Percentiles rank a stretch among this genome's conserved stretches.
Evolutionary conservation across 2,797 vertebrate species (phyloP).

Genomic region (Epinephelus coioides): DNA sequence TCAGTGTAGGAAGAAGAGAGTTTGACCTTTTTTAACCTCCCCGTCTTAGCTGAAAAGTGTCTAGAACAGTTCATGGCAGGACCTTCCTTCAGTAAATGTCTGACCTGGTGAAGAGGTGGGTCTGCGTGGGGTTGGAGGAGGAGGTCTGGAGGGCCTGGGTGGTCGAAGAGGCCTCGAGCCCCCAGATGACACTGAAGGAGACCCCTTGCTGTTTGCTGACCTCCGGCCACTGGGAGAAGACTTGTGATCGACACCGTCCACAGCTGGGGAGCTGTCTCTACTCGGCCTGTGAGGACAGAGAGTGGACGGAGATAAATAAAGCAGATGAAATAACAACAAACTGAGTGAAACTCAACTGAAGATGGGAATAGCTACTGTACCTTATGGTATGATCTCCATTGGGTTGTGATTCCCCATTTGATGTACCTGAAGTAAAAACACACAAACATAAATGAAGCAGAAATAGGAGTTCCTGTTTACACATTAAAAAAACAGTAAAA

Average conservation of each 20-base stretch:
- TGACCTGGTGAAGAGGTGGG: conserved; percentile 87
- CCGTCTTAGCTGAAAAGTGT: background rate
- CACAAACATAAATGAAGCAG: background rate
- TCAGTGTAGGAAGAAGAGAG: background rate
- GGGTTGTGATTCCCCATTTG: conserved; percentile 81
- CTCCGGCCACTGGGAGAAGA: conserved; percentile 82
- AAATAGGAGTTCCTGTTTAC: background rate
- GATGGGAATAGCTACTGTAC: conserved; percentile 55
- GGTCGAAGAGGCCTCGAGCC: conserved; percentile 85
- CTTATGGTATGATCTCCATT: conserved; percentile 76
- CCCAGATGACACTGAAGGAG: conserved; percentile 90
- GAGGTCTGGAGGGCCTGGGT: conserved; percentile 92
- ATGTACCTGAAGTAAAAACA: conserved; percentile 61
- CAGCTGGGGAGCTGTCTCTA: conserved; percentile 87
- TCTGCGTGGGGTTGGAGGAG: conserved; percentile 91
- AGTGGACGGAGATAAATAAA: background rate
- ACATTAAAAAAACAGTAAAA: background rate
- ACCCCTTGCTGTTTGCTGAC: conserved; percentile 86
- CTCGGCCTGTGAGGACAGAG: conserved; percentile 80
- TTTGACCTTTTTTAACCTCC: background rate
- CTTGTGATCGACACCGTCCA: conserved; percentile 88
- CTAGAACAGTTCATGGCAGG: background rate
- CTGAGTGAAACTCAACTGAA: background rate
- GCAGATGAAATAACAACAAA: background rate
- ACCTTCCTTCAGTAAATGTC: conserved; percentile 17